These are phyloP conservation scores for Amphiprion percula DNA, from an alignment of 2,113 vertebrate genomes.

Conservation along the genomic window DNA sequence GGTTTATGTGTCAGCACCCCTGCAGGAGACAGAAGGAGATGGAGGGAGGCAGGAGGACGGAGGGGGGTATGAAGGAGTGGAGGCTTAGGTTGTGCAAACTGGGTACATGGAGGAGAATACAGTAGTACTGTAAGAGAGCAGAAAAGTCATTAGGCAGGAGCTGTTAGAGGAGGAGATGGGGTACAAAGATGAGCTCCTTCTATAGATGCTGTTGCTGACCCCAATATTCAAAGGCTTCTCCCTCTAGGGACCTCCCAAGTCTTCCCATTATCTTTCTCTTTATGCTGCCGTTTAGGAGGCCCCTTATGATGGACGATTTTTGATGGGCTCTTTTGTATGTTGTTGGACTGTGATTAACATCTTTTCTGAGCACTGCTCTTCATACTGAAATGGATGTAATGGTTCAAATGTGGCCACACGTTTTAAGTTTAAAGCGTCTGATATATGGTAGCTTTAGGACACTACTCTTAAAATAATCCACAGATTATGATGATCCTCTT, in stretches of 20 bases:
- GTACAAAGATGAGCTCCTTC: conserved; percentile 55
- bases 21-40: conserved; percentile 59
- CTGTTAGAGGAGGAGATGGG: conserved; percentile 45
- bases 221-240: conserved; percentile 73
- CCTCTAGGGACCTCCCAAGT: conserved; percentile 77
- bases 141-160: conserved; percentile 21
- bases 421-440: conserved; percentile 22
- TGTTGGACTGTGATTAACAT: conserved; percentile 67
- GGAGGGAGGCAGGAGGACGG: conserved; percentile 41
- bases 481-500: conserved; percentile 11
- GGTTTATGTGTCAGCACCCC: conserved; percentile 77
- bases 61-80: conserved; percentile 29
- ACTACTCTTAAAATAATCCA: conserved; percentile 11
- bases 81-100: conserved; percentile 29
- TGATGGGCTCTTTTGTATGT: conserved; percentile 72
- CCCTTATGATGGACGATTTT: conserved; percentile 72
- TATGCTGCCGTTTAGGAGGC: conserved; percentile 66
- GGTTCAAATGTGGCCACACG: conserved; percentile 31
- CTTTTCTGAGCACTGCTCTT: conserved; percentile 39
- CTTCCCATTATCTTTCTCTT: conserved; percentile 72
- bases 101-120: conserved; percentile 45
- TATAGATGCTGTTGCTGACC: conserved; percentile 75
- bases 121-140: conserved; percentile 46
- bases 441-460: not conserved
- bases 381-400: conserved; percentile 42